Evolutionary conservation across 1,140 invertebrate species (phyloP), one percentile per base, ranked within the genome.

Genomic region (Anoplolepis gracilipes): DNA sequence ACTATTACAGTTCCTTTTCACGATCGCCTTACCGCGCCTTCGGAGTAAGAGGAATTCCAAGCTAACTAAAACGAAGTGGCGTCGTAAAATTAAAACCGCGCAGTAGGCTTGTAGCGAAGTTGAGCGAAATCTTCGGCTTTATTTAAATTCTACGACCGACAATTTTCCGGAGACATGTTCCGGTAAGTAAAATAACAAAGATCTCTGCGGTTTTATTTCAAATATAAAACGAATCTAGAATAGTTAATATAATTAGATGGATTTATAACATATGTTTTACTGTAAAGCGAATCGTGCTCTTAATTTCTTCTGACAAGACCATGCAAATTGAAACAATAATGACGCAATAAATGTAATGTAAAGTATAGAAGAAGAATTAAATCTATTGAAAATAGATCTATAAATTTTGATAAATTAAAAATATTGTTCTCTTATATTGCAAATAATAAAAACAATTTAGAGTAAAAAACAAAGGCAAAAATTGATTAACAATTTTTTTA

Each of bases 11-110:
- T 73, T 73, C 36, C 13, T n/a, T 61, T 72, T 73, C 53, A 46
- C 8, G 53, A 25, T 1, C 25, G 78, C 53, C 33, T 36, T 13
- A n/a, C 69, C 16, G 64, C 6, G 61, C 28, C 22, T 55, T 70
- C 25, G 36, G 30, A 42, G 30, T 59, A 72, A 46, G 36, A 61
- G 67, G 13, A 53, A 59, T 59, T 36, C 19, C 53, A 42, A 30
- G 53, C 25, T 57, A 72, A 72, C 65, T 72, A 28, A 81, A 81
- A 82, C 53, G 33, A 82, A 82, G 36, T 46, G 67, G 16, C 19
- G 36, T 55, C 65, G 78, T 82, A 65, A 82, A 82, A 82, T 59
- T 72, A 82, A 82, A 82, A 82, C 42, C n/a, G 25, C 39, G 36
- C 36, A 22, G 36, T 57, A 73, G 78, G 67, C 53, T 73, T 82